Evolutionary conservation across 2,113 vertebrate genomes (phyloP).

Genomic region (Edolisoma coerulescens): DNA sequence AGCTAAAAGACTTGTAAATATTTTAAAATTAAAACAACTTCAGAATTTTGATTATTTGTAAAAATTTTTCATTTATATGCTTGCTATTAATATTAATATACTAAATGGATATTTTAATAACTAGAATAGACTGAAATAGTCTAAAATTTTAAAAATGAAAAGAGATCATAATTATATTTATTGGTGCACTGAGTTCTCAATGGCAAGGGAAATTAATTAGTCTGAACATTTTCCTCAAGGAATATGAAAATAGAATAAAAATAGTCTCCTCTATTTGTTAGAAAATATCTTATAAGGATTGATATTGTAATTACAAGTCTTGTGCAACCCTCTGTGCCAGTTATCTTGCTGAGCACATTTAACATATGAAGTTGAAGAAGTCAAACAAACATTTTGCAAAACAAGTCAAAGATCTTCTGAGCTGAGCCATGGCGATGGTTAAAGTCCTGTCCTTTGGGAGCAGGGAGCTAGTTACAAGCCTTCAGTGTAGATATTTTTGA

Average conservation of each 20-base stretch:
- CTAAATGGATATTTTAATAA: not conserved
- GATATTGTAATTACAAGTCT: not conserved
- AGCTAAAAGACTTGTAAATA: not conserved
- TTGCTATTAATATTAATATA: not conserved
- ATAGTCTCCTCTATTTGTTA: not conserved
- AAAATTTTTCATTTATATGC: not conserved
- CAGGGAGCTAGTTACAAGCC: not conserved
- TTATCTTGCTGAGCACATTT: not conserved
- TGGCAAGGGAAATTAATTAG: not conserved
- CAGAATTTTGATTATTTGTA: not conserved
- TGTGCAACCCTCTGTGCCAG: not conserved
- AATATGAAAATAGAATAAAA: constrained; percentile 19
- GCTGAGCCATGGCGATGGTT: not conserved
- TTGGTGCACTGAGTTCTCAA: not conserved
- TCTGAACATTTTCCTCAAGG: not conserved
- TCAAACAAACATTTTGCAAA: constrained; percentile 28
- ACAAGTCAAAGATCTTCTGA: constrained; percentile 9
- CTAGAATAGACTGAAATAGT: not conserved
- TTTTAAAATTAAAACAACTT: not conserved
- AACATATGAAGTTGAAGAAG: not conserved
- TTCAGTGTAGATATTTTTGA: not conserved
- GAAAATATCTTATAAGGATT: not conserved
- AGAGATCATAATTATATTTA: not conserved
- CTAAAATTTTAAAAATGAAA: not conserved
- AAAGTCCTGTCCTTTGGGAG: not conserved